Evolutionary conservation across 2,888 invertebrate genomes (phyloP).

Genomic region (Dyspetes luteomarginatus): DNA sequence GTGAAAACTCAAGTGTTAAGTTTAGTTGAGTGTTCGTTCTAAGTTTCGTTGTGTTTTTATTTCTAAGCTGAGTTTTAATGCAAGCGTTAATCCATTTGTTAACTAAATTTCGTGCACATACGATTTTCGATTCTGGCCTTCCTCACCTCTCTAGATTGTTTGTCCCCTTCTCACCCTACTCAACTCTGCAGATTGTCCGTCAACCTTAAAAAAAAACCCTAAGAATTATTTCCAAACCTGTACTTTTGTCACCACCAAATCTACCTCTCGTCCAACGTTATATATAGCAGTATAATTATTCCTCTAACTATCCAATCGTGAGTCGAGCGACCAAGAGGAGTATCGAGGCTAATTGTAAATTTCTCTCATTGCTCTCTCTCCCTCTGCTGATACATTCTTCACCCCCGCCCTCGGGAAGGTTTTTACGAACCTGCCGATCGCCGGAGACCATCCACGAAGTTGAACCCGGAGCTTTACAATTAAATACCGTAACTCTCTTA

Average conservation of each 20-base stretch:
- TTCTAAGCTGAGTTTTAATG: too few relatives aligned
- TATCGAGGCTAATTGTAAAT: slow-evolving; percentile 35
- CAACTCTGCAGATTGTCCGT: too few relatives aligned
- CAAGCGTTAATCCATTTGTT: too few relatives aligned
- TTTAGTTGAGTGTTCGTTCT: too few relatives aligned
- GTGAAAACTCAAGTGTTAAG: too few relatives aligned
- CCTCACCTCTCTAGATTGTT: too few relatives aligned
- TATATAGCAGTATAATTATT: slow-evolving; percentile 39
- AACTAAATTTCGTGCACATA: too few relatives aligned
- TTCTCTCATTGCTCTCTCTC: slow-evolving; percentile 23
- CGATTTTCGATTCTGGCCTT: too few relatives aligned
- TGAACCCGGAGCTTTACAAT: slow-evolving; percentile 40
- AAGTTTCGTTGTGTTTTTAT: too few relatives aligned
- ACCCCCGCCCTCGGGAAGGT: neutral
- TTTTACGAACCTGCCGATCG: slow-evolving; percentile 12
- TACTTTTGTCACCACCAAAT: neutral
- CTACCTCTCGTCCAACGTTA: neutral
- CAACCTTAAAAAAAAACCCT: neutral
- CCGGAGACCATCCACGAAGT: neutral
- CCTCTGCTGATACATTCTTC: neutral
- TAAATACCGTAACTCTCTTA: slow-evolving; percentile 56
- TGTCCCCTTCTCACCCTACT: too few relatives aligned
- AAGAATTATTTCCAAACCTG: neutral
- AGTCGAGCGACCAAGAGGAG: neutral
- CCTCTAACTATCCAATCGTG: slow-evolving; percentile 19